Conservation (phyloP, 2,888 invertebrate species). For the Aspidiotus destructor region DNA sequence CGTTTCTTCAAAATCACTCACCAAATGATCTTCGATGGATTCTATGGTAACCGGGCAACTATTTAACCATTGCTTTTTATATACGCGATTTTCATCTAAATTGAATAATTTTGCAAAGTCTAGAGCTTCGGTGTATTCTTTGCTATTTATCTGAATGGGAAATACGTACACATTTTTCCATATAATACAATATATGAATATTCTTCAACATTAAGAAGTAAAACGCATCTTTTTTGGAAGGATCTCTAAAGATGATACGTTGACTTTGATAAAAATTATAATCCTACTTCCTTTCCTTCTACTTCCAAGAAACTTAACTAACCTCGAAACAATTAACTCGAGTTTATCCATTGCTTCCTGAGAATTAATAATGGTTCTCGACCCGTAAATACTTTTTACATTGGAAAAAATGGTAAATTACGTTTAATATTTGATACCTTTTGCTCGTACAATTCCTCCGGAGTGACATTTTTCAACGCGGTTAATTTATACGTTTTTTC, state of each 20-base stretch:
- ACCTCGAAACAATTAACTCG: too few relatives aligned
- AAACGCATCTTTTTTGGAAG: too few relatives aligned
- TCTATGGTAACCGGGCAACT: conserved; percentile 55
- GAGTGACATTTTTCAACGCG: conserved; percentile 18
- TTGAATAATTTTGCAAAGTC: conserved; percentile 57
- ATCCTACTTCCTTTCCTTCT: too few relatives aligned
- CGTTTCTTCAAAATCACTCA: conserved; percentile 40
- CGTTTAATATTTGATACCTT: neutral
- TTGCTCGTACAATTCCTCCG: conserved; percentile 18
- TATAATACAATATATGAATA: neutral
- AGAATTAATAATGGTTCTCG: too few relatives aligned
- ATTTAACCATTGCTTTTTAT: conserved; percentile 69
- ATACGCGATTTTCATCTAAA: conserved; percentile 66
- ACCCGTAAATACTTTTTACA: too few relatives aligned
- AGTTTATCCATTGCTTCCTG: too few relatives aligned
- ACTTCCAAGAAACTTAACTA: too few relatives aligned
- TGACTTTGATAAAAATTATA: too few relatives aligned
- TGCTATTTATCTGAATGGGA: conserved; percentile 50
- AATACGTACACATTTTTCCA: neutral
- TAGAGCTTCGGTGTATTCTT: conserved; percentile 64
- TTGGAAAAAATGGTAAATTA: too few relatives aligned
- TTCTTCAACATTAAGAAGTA: neutral
- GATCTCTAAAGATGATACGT: too few relatives aligned
- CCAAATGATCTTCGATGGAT: conserved; percentile 65
- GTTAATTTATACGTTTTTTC: conserved; percentile 20